A percentile compares a stretch with the other conserved stretches of the same genome.
Conservation (phyloP, 1,140 invertebrate genomes). For the Drosophila rufa region DNA sequence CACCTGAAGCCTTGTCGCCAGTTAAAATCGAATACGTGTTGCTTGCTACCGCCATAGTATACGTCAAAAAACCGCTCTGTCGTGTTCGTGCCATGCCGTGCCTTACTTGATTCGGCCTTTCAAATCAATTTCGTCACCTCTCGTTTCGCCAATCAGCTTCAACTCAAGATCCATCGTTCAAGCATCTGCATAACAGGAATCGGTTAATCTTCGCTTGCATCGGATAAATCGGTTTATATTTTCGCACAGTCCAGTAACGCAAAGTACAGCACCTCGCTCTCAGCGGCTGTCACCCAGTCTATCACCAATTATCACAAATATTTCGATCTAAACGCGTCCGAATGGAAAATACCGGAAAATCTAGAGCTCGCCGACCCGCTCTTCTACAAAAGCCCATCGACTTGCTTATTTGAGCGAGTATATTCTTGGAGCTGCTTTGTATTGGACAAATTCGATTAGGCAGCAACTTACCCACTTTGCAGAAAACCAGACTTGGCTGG, state of each 20-base stretch:
- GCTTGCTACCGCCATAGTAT: neutral
- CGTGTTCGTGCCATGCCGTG: neutral
- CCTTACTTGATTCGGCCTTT: neutral
- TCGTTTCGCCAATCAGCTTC: neutral
- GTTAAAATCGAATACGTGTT: neutral
- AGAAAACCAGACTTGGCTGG: neutral
- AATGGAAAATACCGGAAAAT: too few species aligned
- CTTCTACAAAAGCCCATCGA: too few species aligned
- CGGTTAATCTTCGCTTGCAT: too few species aligned
- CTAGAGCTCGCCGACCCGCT: too few species aligned
- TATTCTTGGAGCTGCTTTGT: neutral
- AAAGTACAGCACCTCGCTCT: neutral
- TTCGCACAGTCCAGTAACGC: too few species aligned
- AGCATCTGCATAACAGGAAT: neutral
- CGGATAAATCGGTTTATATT: too few species aligned
- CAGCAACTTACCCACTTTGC: neutral
- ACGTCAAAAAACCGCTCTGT: too few species aligned
- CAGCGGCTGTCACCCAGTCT: neutral
- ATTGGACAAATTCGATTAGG: neutral
- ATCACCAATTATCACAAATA: neutral
- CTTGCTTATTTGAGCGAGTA: too few species aligned
- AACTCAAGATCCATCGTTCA: neutral
- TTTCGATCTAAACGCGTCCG: too few species aligned
- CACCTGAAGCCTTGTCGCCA: neutral
- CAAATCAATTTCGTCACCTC: conserved; percentile 3